These are phyloP conservation scores for Enteromius trimaculatus DNA, from an alignment of 2,797 vertebrate genomes.

Conservation along the genomic window DNA sequence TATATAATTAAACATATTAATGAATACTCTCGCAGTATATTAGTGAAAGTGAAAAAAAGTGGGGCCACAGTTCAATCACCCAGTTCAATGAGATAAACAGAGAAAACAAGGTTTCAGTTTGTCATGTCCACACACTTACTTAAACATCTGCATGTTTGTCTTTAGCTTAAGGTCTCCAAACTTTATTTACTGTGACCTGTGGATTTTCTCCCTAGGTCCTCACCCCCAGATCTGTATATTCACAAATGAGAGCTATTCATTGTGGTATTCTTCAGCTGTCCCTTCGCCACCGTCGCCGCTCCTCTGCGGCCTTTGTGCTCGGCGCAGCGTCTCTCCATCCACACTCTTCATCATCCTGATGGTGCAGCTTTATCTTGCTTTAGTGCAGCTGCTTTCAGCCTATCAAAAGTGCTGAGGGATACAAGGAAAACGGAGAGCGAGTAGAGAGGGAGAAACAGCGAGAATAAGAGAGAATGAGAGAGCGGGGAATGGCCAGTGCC, in stretches of 20 bases:
- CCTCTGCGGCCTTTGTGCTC: constrained; percentile 89
- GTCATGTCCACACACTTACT: not conserved
- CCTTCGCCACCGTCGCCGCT: constrained; percentile 78
- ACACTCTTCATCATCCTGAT: constrained; percentile 93
- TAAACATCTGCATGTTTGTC: constrained; percentile 34
- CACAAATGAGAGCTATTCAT: constrained; percentile 93
- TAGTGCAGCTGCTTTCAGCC: constrained; percentile 89
- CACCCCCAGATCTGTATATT: constrained; percentile 86
- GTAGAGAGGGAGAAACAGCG: constrained; percentile 62
- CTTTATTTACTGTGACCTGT: constrained; percentile 88
- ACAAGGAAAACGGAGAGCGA: constrained; percentile 73
- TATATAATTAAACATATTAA: constrained; percentile 64
- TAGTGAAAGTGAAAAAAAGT: constrained; percentile 65
- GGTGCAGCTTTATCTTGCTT: constrained; percentile 89
- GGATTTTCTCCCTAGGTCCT: constrained; percentile 62
- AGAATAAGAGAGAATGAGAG: constrained; percentile 64
- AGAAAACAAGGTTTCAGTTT: constrained; percentile 52
- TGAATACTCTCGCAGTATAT: constrained; percentile 71
- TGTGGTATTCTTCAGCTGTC: constrained; percentile 90
- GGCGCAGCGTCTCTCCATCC: constrained; percentile 87
- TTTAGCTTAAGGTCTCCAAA: constrained; percentile 59
- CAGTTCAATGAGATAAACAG: constrained; percentile 76
- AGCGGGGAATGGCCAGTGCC: constrained; percentile 80
- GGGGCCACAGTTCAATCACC: constrained; percentile 86
- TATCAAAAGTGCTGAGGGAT: constrained; percentile 87